phyloP scores from a whole-genome alignment of 2,888 invertebrate genomes.

The Drosophila prolongata region DNA sequence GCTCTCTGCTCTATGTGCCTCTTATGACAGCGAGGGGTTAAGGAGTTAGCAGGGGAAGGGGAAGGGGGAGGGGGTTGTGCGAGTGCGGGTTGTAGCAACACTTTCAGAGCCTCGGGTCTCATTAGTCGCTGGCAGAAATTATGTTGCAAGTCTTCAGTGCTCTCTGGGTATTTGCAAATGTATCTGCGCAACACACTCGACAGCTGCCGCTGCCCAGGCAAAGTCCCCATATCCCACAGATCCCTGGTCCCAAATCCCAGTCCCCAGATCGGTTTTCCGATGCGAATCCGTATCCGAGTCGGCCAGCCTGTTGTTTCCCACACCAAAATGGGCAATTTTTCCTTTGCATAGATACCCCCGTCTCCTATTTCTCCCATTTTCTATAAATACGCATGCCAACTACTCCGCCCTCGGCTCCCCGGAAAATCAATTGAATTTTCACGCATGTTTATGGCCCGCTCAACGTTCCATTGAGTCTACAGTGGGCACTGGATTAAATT shows the following conservation, averaged over 20 bases:
- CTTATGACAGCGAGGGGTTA: slow-evolving; percentile 34
- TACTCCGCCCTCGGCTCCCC: slow-evolving; percentile 30
- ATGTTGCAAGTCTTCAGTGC: slow-evolving; percentile 42
- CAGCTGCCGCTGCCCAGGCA: slow-evolving; percentile 47
- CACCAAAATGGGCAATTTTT: slow-evolving; percentile 65
- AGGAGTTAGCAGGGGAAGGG: slow-evolving; percentile 9
- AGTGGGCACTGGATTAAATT: slow-evolving; percentile 1
- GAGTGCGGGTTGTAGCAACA: slow-evolving; percentile 11
- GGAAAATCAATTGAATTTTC: slow-evolving; percentile 77
- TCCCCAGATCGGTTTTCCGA: slow-evolving; percentile 1
- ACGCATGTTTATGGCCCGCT: slow-evolving; percentile 72
- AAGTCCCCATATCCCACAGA: slow-evolving; percentile 6
- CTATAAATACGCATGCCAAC: slow-evolving; percentile 68
- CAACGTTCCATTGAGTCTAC: slow-evolving; percentile 24
- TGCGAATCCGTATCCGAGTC: slow-evolving; percentile 14
- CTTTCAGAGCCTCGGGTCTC: slow-evolving; percentile 27
- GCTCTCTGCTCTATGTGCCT: slow-evolving; percentile 2
- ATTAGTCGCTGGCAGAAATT: slow-evolving; percentile 39
- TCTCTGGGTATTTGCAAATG: slow-evolving; percentile 12
- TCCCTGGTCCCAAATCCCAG: slow-evolving; percentile 2
- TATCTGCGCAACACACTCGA: slow-evolving; percentile 22
- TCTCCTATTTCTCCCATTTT: slow-evolving; percentile 18
- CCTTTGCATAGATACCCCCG: slow-evolving; percentile 23
- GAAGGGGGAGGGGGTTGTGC: neutral
- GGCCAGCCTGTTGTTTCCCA: slow-evolving; percentile 56